Evolutionary conservation across 30 jellyfish, hydroid and myxozoan genomes (phyloP).

Genomic region (Hydra vulgaris): DNA sequence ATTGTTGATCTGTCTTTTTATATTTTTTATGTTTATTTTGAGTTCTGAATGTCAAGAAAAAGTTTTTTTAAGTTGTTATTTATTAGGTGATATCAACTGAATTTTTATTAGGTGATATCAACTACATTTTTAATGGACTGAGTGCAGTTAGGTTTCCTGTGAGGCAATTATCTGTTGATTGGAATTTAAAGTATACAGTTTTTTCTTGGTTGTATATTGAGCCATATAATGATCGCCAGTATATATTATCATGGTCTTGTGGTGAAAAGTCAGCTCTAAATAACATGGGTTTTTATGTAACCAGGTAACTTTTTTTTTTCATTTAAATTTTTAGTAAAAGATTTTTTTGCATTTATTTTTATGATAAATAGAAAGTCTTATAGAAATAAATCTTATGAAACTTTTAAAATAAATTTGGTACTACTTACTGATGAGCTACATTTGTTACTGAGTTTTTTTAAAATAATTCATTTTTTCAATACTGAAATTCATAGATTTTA

Average conservation of each 20-base stretch:
- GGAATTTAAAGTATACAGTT: constrained; percentile 13
- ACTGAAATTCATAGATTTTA: neutral
- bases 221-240: constrained; percentile 1
- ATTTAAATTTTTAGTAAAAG: no score
- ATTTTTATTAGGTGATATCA: constrained; percentile 9
- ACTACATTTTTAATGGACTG: constrained; percentile 21
- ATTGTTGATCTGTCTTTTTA: no score
- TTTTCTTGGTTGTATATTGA: constrained; percentile 9
- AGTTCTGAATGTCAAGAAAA: no score
- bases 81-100: no score
- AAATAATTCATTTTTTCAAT: neutral
- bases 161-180: neutral
- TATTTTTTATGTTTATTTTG: no score
- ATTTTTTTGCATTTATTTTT: neutral
- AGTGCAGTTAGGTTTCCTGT: constrained; percentile 28
- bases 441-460: neutral
- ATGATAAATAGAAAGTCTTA: neutral
- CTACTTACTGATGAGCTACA: no score
- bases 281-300: constrained; percentile 22
- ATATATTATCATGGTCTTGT: constrained; percentile 25
- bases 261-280: constrained; percentile 8
- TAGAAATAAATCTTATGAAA: neutral
- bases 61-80: no score
- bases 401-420: no score
- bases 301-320: constrained; percentile 16